Base-by-base conservation (phyloP, 2,113 vertebrate species). In the Dendropsophus ebraccatus region DNA sequence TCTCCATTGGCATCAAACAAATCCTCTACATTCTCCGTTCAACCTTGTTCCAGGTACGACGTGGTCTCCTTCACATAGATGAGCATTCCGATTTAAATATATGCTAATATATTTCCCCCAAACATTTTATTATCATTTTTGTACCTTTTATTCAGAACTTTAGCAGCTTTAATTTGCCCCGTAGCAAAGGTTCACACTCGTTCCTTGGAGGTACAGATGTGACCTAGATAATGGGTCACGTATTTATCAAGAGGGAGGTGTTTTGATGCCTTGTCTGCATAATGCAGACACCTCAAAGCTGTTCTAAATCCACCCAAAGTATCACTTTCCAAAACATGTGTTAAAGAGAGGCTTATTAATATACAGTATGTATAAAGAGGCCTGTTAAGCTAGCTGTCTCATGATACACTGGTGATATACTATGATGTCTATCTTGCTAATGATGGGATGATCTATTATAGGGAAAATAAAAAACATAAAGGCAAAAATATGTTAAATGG, bases 201-300 rank as follows among this genome's bases (percentile, higher is more conserved):
- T 78, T 85, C 45, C 74, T 78, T 78, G 74, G 58, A 85, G 45
- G 74, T 77, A 85, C 83, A 85, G 83, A 85, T 85, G 83, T 67
- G 73, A 78, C 83, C 58, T 54, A 77, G 58, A 78, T 85, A 77
- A 85, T 21, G 28, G 83, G 83, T 85, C 83, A 65, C 83, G 78
- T 78, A 85, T 78, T 78, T 67, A 85, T 30, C 21, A 84, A 84
- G 41, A 69, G 60, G 21, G 83, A 78, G 65, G 82, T 67, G 82
- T 84, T 84, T 84, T 84, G 82, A 84, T 75, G 82, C 23, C 70
- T 83, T 28, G 32, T 72, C 52, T 83, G 82, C 82, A 74, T 83
- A 58, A 83, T 83, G 23, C 23, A 74, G 54, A 83, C 50, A 83
- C 69, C 82, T 83, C 47, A 74, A 60, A 23, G 58, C 69, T 75